Base-by-base conservation (phyloP, 1,140 invertebrate genomes). In the Drosophila ohnishii region DNA sequence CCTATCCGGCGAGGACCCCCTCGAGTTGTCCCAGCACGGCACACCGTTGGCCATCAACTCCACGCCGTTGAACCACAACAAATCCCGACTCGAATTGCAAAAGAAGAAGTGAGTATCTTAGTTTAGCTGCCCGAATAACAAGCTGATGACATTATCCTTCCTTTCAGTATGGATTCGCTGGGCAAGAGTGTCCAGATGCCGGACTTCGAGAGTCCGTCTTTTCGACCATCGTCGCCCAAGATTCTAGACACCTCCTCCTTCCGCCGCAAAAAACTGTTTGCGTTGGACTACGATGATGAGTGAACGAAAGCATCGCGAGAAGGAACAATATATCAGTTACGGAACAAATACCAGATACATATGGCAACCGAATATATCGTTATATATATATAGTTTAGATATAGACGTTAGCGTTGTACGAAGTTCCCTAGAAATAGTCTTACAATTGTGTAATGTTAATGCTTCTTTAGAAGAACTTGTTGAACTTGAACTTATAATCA, bases 391-490 rank as follows among this genome's bases (percentile, higher is more conserved):
- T 63, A 78, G 34, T 56, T 50, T 78, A 79, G 75, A 76, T 78
- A 35, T 77, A 84, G 67, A 61, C 44, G 37, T 56, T 60, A 72
- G 55, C 44, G 56, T 59, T 75, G 55, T 75, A 67, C 73, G 70
- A 58, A 83, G 57, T 69, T 67, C 59, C 55, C 25, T 88, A 87
- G 77, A 37, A 77, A 67, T 78, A 80, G 67, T 34, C 61, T 50
- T 32, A 72, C 67, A 53, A 89, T 87, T 85, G 66, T 84, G 70
- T 75, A 88, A 88, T 88, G 80, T 89, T 89, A 89, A 83, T 50
- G 78, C 77, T 88, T 88, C 85, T 88, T 85, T 80, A 88, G 80
- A 85, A 85, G 64, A 82, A 87, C 73, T 80, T 75, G 73, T 75
- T 75, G 73, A 72, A 73, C 66, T 73, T 75, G 47, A 75, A 79